Percentiles rank a stretch among this genome's conserved stretches.
Conservation (phyloP, 2,797 vertebrate genomes). For the Falco novaeseelandiae region DNA sequence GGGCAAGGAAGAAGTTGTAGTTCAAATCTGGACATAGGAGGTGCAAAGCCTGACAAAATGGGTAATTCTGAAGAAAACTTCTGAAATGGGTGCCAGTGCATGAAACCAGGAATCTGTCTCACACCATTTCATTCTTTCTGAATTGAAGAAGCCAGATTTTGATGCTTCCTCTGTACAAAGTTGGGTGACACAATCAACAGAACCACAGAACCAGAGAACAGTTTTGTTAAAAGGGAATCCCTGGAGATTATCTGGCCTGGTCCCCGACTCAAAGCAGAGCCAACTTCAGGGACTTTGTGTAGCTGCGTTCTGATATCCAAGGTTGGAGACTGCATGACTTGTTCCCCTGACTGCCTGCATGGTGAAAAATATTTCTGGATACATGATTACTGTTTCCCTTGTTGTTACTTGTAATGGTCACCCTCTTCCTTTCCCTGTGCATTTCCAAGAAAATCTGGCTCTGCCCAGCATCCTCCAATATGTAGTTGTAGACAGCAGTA, state of each 20-base stretch:
- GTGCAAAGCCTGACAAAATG: not conserved
- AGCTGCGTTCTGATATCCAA: not conserved
- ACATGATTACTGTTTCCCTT: not conserved
- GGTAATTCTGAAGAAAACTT: not conserved
- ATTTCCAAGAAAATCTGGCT: not conserved
- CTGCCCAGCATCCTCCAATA: not conserved
- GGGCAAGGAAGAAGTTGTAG: not conserved
- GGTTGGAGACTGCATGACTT: not conserved
- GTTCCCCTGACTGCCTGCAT: not conserved
- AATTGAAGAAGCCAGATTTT: not conserved
- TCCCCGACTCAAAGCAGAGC: not conserved
- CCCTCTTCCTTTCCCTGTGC: not conserved
- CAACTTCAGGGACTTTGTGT: not conserved
- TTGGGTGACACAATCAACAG: not conserved
- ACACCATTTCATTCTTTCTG: not conserved
- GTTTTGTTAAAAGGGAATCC: not conserved
- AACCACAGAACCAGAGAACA: not conserved
- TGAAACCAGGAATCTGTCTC: not conserved
- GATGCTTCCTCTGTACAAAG: not conserved
- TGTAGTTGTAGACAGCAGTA: not conserved
- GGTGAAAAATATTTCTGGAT: not conserved
- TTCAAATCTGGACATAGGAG: not conserved
- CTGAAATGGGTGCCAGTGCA: not conserved
- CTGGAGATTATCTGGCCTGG: not conserved
- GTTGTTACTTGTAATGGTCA: not conserved